Evolutionary conservation across 1,140 invertebrate species (phyloP), one percentile per base, ranked within the genome.

Genomic region (Neodiprion fabricii): DNA sequence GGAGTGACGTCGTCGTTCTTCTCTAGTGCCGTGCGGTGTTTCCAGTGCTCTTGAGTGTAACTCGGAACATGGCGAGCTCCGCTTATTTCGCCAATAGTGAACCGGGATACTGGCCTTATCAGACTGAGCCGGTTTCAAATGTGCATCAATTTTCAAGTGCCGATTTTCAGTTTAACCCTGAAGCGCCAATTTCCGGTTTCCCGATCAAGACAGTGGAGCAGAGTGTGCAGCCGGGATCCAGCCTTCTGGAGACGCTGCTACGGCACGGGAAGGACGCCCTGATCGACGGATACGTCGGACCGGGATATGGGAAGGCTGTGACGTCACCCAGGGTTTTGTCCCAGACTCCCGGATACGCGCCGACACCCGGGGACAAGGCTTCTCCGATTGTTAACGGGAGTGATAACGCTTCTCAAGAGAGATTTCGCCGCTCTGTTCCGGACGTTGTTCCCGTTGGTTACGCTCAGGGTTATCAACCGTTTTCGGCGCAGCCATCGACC

Each of bases 211-310:
- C 12, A 7, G 67, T 65, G 1, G 12, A 65, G 12, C 12, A 67
- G 73, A 76, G 68, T 61, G 7, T 28, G 12, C 23, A 10, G 0
- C 65, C 73, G 23, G 53, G 74, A 0, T 68, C 79, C 1, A 83
- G 81, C 66, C 76, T 85, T 9, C 61, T 85, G 1, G 84, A 85
- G 72, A 75, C 78, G 0, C 66, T 85, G 0, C 47, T 85, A 0
- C 76, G 80, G 0, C 82, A 82, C 14, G 83, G 83, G 0, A 85
- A 79, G 28, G 74, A 82, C 0, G 80, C 80, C 5, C 49, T 79
- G 0, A 7, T 5, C 10, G 76, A 81, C 0, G 48, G 28, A 40
- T 81, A 82, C 68, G 9, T 66, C 0, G 74, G 67, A 12, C 8
- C 28, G 11, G 28, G 28, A 40, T 61, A 61, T 61, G 50, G 9